Evolutionary conservation across 2,113 vertebrate species (phyloP).

Genomic region (Sarotherodon lohbergeri): DNA sequence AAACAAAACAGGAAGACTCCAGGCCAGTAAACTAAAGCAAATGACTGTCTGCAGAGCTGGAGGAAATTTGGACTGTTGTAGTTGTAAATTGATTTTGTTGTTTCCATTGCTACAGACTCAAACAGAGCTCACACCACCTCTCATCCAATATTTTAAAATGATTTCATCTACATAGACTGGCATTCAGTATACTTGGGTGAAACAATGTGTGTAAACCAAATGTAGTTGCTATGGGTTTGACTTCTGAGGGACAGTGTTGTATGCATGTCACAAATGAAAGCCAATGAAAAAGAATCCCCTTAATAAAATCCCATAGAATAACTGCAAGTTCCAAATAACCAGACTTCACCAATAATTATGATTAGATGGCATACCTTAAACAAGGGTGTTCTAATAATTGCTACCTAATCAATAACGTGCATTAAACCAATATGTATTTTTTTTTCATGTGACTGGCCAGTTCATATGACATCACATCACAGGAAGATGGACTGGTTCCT

Average conservation of each 20-base stretch:
- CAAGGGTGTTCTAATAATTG: neutral
- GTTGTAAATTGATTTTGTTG: neutral
- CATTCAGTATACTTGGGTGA: neutral
- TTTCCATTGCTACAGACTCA: neutral
- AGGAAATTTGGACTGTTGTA: neutral
- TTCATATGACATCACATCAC: neutral
- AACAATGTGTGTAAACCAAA: neutral
- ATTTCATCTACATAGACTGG: neutral
- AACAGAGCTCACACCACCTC: neutral
- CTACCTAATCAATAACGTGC: neutral
- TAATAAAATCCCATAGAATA: neutral
- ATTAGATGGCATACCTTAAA: neutral
- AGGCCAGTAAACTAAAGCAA: neutral
- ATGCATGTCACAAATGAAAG: neutral
- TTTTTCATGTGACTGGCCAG: neutral
- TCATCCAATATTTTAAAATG: rapidly evolving
- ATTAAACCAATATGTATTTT: rapidly evolving
- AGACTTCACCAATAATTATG: neutral
- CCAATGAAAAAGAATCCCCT: neutral
- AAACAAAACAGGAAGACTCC: neutral
- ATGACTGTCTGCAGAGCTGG: neutral
- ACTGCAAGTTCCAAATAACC: neutral
- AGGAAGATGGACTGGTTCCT: neutral
- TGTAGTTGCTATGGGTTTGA: neutral
- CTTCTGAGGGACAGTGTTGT: neutral